Conservation (phyloP, 2,797 vertebrate species). For the Tapirus indicus region DNA sequence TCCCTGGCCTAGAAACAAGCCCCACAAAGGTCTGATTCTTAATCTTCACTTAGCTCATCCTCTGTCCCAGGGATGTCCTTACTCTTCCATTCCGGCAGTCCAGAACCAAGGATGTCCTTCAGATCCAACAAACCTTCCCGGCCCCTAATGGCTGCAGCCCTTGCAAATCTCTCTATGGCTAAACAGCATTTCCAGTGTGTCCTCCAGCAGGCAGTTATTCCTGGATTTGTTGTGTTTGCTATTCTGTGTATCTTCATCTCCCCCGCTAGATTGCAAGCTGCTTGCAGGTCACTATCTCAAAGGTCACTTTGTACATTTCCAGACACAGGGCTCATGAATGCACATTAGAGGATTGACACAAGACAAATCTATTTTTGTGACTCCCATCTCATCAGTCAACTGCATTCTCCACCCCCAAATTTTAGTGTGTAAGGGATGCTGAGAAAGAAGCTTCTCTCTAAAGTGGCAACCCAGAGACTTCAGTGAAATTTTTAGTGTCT, state of each 20-base stretch:
- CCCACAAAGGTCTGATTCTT: background rate
- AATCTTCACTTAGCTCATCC: background rate
- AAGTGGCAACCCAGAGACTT: conserved; percentile 4
- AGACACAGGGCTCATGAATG: background rate
- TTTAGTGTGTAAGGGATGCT: background rate
- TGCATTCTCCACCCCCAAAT: background rate
- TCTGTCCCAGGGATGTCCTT: background rate
- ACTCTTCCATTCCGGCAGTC: background rate
- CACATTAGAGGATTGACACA: background rate
- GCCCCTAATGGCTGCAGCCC: background rate
- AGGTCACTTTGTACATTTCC: background rate
- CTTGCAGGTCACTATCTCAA: background rate
- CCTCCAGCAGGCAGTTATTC: background rate
- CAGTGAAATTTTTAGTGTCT: background rate
- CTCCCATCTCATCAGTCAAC: background rate
- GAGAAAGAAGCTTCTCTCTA: background rate
- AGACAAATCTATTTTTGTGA: background rate
- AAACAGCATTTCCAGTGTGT: background rate
- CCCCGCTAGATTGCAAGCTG: background rate
- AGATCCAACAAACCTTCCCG: background rate
- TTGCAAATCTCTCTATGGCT: background rate
- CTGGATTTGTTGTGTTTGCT: background rate
- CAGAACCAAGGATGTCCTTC: background rate
- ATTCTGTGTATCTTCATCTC: background rate
- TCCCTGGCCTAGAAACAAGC: background rate